Conservation (phyloP, 2,888 invertebrate genomes). For the Rhyacophila evoluta region DNA sequence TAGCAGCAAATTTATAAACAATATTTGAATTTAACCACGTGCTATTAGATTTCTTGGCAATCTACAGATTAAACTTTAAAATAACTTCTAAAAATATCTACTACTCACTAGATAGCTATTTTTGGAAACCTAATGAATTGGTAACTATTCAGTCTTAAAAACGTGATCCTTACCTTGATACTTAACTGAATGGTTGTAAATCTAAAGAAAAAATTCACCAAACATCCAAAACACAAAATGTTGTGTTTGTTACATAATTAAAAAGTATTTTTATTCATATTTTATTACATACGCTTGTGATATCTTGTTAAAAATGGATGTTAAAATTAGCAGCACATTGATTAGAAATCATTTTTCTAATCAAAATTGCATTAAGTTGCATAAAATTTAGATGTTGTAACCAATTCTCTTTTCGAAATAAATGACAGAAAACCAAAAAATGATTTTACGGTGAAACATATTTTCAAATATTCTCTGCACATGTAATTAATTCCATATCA, state of each 20-base stretch:
- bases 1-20: no score
- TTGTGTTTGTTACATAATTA: conserved; percentile 17
- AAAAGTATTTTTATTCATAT: conserved; percentile 23
- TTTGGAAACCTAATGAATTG: not conserved
- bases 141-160: conserved; percentile 8
- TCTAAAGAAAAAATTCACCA: not conserved
- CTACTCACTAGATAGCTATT: no score
- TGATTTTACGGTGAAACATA: not conserved
- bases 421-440: not conserved
- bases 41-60: not conserved
- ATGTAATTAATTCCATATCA: not conserved
- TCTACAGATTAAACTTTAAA: no score
- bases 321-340: conserved; percentile 57
- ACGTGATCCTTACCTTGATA: not conserved
- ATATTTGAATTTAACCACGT: not conserved
- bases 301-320: conserved; percentile 53
- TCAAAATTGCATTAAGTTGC: conserved; percentile 56
- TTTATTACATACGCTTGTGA: conserved; percentile 49
- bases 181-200: not conserved
- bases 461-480: not conserved
- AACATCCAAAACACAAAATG: conserved; percentile 4
- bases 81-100: no score
- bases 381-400: conserved; percentile 27
- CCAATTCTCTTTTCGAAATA: not conserved
- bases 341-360: conserved; percentile 63